Conservation (phyloP, 2,888 invertebrate genomes). For the Eucriotettix oculatus region DNA sequence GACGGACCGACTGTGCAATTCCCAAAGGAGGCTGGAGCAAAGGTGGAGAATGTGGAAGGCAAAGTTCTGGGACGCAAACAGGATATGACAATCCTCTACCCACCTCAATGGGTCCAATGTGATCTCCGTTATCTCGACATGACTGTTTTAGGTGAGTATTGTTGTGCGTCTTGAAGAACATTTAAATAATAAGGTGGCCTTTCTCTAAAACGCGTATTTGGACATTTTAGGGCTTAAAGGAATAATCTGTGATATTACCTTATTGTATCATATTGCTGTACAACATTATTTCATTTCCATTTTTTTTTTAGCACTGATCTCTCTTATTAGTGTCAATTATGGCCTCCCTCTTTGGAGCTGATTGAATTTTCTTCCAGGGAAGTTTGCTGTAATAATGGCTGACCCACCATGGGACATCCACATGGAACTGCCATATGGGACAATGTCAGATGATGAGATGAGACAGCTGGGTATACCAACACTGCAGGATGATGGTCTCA, state of each 20-base stretch:
- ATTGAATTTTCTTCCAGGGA: conserved; percentile 33
- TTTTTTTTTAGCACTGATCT: too few species aligned
- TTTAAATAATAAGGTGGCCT: neutral
- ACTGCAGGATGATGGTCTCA: conserved; percentile 86
- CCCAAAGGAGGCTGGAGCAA: conserved; percentile 23
- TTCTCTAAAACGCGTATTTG: neutral
- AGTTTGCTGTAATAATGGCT: conserved; percentile 97
- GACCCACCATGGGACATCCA: conserved; percentile 99
- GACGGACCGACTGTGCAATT: conserved; percentile 46
- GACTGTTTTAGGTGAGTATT: conserved; percentile 54
- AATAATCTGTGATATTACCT: neutral
- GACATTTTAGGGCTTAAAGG: neutral
- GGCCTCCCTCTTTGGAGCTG: too few species aligned
- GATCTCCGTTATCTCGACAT: conserved; percentile 83
- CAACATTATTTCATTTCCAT: neutral
- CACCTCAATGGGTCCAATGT: conserved; percentile 94
- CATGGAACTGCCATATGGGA: conserved; percentile 97
- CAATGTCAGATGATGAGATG: conserved; percentile 99
- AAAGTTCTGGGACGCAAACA: conserved; percentile 5
- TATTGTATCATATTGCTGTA: neutral
- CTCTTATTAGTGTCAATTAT: too few species aligned
- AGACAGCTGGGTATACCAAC: conserved; percentile 84
- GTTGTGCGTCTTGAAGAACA: too few species aligned
- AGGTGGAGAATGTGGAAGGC: conserved; percentile 18
- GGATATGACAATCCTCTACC: conserved; percentile 51